Base-by-base conservation (phyloP, 1,140 invertebrate genomes). In the Acromyrmex heyeri region DNA sequence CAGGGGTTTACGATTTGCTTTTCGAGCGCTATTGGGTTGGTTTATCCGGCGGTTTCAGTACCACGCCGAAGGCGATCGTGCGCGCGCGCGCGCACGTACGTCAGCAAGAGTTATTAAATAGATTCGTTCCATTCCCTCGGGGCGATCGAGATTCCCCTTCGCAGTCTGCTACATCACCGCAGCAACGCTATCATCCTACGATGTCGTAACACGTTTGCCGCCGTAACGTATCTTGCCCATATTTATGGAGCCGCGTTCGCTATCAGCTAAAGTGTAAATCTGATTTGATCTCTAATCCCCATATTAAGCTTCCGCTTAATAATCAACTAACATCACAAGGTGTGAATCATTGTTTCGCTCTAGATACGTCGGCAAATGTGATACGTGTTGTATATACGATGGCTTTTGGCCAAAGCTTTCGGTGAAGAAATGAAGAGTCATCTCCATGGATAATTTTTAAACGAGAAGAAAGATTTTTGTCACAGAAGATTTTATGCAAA, bases 51-150 rank as follows among this genome's bases (percentile, higher is more conserved):
- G 86, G 76, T 83, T 88, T 85, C 83, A 87, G 78, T 85, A 90
- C 87, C 90, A 69, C 57, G 89, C 90, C 81, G 75, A 73, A 72
- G 85, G 90, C 89, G 82, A 90, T 87, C 64, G 34, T 27, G 24
- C 34, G 69, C 53, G 67, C 44, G 38, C 38, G 62, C 64, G 44
- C 48, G 24, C 69, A 50, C 38, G 86, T 86, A 90, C 87, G 79
- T 87, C 78, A 83, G 85, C 87, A 72, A 81, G 83, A 91, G 91
- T 91, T 92, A 92, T 92, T 92, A 91, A 92, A 89, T 86, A 88
- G 75, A 83, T 92, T 91, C 91, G 87, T 90, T 90, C 88, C 92
- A 92, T 92, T 92, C 91, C 91, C 91, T 50, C 70, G 64, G 64
- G 91, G 81, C 86, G 89, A 91, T 90, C 72, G 75, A 87, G 87